Percentiles rank a stretch among this genome's conserved stretches.
These are phyloP conservation scores for Nycticebus coucang DNA, from an alignment of 2,113 vertebrate species.

Conservation along the genomic window DNA sequence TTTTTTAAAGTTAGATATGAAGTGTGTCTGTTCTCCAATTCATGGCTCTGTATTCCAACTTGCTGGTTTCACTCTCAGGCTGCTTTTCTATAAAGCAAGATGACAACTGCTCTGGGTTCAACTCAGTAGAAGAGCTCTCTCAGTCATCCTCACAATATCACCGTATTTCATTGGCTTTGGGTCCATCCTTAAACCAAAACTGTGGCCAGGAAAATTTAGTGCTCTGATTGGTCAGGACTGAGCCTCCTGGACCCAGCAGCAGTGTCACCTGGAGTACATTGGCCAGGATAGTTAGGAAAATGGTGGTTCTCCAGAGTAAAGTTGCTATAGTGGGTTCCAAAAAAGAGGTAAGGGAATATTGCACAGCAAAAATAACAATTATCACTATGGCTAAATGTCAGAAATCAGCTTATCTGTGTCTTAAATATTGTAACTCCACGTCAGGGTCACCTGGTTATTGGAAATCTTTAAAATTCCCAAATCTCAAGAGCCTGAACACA, in stretches of 20 bases:
- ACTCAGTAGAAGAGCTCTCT: not conserved
- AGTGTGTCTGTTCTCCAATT: not conserved
- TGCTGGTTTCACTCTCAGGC: not conserved
- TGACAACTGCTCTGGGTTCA: not conserved
- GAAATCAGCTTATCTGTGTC: not conserved
- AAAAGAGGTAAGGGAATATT: not conserved
- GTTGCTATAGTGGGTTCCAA: not conserved
- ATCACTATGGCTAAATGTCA: not conserved
- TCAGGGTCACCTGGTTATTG: not conserved
- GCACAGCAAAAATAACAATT: not conserved
- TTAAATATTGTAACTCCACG: not conserved
- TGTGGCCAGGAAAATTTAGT: not conserved
- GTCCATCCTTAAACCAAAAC: not conserved
- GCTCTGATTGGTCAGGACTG: not conserved
- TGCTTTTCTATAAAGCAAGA: not conserved
- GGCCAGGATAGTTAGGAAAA: not conserved
- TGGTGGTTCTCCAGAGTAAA: not conserved
- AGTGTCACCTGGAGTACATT: not conserved
- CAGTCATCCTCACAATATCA: not conserved
- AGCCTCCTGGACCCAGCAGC: not conserved
- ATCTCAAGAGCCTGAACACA: not conserved
- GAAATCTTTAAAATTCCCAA: not conserved
- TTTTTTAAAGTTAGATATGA: not conserved
- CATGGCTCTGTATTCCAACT: not conserved
- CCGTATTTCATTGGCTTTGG: not conserved